These are phyloP conservation scores for Cynopterus brachyotis DNA, from an alignment of 2,113 vertebrate species.

Conservation along the genomic window DNA sequence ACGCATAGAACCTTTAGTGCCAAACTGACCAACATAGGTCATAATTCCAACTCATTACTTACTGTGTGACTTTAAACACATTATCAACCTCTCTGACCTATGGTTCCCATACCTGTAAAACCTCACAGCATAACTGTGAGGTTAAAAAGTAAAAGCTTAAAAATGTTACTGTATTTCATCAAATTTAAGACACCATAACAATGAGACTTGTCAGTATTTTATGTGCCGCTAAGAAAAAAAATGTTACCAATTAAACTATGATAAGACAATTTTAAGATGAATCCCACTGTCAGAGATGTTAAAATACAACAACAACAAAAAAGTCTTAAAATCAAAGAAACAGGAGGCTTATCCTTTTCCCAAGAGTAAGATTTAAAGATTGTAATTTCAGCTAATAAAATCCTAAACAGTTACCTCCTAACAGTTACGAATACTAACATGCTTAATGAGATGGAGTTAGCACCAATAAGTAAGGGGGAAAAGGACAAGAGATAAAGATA, in stretches of 20 bases:
- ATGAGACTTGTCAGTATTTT: not conserved
- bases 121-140: not conserved
- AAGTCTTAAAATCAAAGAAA: constrained; percentile 33
- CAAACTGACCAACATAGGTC: not conserved
- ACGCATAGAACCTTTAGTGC: not conserved
- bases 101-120: not conserved
- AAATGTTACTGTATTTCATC: constrained; percentile 4
- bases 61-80: constrained; percentile 24
- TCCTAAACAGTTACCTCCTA: not conserved
- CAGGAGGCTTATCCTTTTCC: not conserved
- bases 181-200: constrained; percentile 7
- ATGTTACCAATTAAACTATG: constrained; percentile 6
- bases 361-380: constrained; percentile 26
- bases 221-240: not conserved
- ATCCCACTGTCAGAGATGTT: not conserved
- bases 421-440: constrained; percentile 31
- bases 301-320: not conserved
- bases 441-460: not conserved
- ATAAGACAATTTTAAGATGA: not conserved
- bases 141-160: not conserved
- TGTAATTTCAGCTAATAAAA: constrained; percentile 48
- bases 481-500: not conserved
- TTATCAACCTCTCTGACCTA: not conserved
- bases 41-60: not conserved
- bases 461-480: not conserved